phyloP scores from a whole-genome alignment of 2,888 invertebrate species.

The Macrosiphum euphorbiae region DNA sequence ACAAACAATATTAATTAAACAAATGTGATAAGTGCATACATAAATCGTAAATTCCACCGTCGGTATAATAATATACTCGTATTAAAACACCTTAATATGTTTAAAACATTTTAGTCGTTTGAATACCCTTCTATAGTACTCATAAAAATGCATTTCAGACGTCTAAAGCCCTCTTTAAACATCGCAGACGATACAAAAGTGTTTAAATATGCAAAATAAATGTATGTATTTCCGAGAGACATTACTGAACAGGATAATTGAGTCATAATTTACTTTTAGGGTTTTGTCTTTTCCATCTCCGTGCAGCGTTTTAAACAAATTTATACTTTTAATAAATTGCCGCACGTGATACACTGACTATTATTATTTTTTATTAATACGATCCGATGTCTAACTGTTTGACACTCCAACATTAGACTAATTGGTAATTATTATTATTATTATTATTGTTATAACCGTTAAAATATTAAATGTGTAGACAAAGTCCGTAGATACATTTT shows the following conservation, averaged over 20 bases:
- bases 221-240: constrained; percentile 33
- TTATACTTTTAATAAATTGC: constrained; percentile 32
- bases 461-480: background rate
- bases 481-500: background rate
- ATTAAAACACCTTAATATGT: constrained; percentile 38
- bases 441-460: background rate
- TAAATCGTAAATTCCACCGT: background rate
- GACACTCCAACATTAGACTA: background rate
- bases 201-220: constrained; percentile 58
- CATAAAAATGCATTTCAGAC: constrained; percentile 51
- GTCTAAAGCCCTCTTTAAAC: constrained; percentile 46
- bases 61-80: constrained; percentile 29
- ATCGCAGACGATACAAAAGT: constrained; percentile 37
- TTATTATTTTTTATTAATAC: background rate
- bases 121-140: background rate
- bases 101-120: constrained; percentile 33
- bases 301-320: constrained; percentile 13
- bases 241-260: constrained; percentile 52
- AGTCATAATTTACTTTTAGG: constrained; percentile 56
- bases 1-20: constrained; percentile 28
- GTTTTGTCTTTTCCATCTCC: constrained; percentile 22
- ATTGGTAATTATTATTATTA: background rate
- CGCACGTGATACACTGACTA: background rate
- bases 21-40: constrained; percentile 20
- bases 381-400: background rate